Base-by-base conservation (phyloP, 2,888 invertebrate species). In the Melinopterus prodromus region DNA sequence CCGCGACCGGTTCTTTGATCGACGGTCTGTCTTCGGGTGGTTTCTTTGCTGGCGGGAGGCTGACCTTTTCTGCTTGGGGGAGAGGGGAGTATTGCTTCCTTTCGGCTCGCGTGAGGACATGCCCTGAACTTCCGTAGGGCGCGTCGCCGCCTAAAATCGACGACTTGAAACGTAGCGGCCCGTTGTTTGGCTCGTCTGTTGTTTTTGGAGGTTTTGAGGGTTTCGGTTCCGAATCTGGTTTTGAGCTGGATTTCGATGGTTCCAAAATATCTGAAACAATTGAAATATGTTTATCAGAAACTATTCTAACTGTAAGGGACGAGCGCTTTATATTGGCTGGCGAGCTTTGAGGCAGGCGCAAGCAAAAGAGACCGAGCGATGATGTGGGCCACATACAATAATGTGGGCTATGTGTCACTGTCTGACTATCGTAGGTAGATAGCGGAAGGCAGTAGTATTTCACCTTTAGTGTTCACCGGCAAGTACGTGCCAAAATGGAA, bases 71-170 rank as follows among this genome's bases (percentile, higher is more conserved):
- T 71, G 89, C 87, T 70, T 88, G 87, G 9, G 90, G 89, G 14
- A 90, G 87, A 35, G 94, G 93, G 38, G 93, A 92, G 88, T 95
- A 96, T 86, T 94, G 95, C 90, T 96, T 96, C 83, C 95, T 92
- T 89, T 96, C 95, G 16, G 96, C 96, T 86, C 94, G 92, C 75
- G 96, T 96, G n/a, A 95, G 90, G 3, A 96, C 94, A 87, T 95
- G 94, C 74, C 94, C 93, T 85, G 94, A 91, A 85, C 95, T 95
- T n/a, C 95, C 95, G 85, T 96, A 96, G 5, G 96, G 96, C 71
- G 95, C 92, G 85, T 95, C 95, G 16, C 95, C 96, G 37, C 96
- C 96, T 38, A 95, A 91, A 85, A 95, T 95, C 16, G 95, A 95
- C 26, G 95, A 95, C 82, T 95, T 94, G 87, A 96, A 96, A 83